Conservation (phyloP, 2,888 invertebrate genomes). For the Eugnorisma glareosa region DNA sequence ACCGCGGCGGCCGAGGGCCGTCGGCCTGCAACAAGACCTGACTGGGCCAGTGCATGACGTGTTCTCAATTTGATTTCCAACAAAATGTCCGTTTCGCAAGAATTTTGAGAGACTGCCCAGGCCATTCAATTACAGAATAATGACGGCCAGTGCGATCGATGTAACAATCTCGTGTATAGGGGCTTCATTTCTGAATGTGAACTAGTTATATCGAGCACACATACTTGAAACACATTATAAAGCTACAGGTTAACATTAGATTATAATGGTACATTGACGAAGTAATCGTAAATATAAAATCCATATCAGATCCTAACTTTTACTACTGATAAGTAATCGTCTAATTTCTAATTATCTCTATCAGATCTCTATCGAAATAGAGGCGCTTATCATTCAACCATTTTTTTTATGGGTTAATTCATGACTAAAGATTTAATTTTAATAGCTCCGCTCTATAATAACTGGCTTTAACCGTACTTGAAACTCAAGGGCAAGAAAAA, state of each 20-base stretch:
- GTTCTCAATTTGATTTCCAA: slow-evolving; percentile 78
- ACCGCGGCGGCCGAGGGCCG: slow-evolving; percentile 72
- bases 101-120: slow-evolving; percentile 14
- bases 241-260: background rate
- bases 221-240: background rate
- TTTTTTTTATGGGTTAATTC: background rate
- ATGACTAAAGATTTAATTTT: slow-evolving; percentile 31
- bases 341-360: background rate
- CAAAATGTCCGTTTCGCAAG: slow-evolving; percentile 49
- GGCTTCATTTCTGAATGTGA: slow-evolving; percentile 12
- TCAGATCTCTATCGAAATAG: background rate
- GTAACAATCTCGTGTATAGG: slow-evolving; percentile 1
- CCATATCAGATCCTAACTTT: background rate
- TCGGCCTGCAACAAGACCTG: slow-evolving; percentile 76
- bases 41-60: slow-evolving; percentile 72
- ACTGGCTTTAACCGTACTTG: slow-evolving; percentile 28
- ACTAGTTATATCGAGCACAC: background rate
- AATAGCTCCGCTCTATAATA: slow-evolving; percentile 23
- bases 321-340: background rate
- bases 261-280: background rate
- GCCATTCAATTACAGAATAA: slow-evolving; percentile 28
- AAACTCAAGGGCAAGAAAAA: slow-evolving; percentile 39
- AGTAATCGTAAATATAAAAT: background rate
- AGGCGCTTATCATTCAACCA: background rate
- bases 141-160: slow-evolving; percentile 24